These are phyloP conservation scores for Sesamia nonagrioides DNA, from an alignment of 1,140 invertebrate species.

Conservation along the genomic window DNA sequence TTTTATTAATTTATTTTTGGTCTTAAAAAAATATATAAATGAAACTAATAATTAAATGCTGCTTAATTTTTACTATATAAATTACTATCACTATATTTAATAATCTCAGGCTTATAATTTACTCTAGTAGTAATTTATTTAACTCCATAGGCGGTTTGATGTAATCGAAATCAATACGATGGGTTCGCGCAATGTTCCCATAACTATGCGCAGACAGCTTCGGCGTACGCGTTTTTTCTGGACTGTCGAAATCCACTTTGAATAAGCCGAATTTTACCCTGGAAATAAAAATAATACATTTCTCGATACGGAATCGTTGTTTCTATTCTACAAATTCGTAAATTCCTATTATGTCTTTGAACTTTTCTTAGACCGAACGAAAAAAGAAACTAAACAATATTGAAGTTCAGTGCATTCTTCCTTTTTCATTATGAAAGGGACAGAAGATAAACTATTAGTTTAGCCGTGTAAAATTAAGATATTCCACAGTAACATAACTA, in stretches of 20 bases:
- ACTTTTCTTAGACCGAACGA: too few species aligned
- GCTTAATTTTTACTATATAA: conserved; percentile 13
- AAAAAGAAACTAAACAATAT: too few species aligned
- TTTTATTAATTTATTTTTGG: too few species aligned
- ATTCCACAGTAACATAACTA: too few species aligned
- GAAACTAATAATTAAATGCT: not conserved
- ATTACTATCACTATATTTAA: not conserved
- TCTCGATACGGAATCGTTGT: too few species aligned
- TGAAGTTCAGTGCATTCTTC: too few species aligned
- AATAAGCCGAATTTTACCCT: conserved; percentile 27
- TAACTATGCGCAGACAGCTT: conserved; percentile 26
- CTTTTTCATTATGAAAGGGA: too few species aligned
- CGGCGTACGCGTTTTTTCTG: conserved; percentile 19
- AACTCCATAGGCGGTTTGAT: conserved; percentile 21
- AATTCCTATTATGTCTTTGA: too few species aligned
- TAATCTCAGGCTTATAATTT: not conserved
- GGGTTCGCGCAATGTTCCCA: conserved; percentile 17
- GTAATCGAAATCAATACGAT: conserved; percentile 29
- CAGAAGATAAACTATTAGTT: too few species aligned
- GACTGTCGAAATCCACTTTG: conserved; percentile 29
- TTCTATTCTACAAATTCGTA: too few species aligned
- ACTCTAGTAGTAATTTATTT: conserved; percentile 3
- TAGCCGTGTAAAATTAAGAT: too few species aligned
- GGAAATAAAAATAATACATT: conserved; percentile 24
- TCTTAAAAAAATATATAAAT: not conserved